Conservation (phyloP, 2,797 vertebrate genomes). For the Nyctalus aviator region DNA sequence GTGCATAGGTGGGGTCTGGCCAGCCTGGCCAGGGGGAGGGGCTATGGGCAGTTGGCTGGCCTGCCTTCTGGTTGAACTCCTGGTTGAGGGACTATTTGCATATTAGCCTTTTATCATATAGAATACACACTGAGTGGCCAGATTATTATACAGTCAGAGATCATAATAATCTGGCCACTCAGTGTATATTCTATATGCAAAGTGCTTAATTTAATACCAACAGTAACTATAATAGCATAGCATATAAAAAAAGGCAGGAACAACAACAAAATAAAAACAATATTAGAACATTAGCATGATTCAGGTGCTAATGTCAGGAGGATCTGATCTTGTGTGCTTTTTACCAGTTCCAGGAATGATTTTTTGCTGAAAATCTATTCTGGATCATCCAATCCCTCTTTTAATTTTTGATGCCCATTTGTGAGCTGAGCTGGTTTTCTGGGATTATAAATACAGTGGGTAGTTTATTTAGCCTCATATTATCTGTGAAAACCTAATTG, state of each 20-base stretch:
- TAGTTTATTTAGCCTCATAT: conserved; percentile 32
- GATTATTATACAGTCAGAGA: too few species aligned
- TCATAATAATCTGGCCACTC: too few species aligned
- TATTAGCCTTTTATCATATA: too few species aligned
- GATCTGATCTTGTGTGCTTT: neutral
- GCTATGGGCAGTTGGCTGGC: too few species aligned
- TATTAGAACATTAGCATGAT: neutral
- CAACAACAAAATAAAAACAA: neutral
- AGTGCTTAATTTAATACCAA: neutral
- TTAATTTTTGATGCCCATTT: neutral
- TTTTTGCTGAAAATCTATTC: neutral
- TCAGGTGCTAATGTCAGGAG: neutral
- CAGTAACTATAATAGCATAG: neutral
- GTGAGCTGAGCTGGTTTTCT: neutral
- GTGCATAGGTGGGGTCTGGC: too few species aligned
- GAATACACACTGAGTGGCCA: too few species aligned
- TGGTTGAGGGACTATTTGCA: too few species aligned
- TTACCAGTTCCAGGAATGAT: neutral
- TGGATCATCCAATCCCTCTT: neutral
- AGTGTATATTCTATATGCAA: neutral
- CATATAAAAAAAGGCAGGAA: neutral
- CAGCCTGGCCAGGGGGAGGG: too few species aligned
- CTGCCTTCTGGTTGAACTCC: too few species aligned
- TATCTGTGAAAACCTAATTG: conserved; percentile 31
- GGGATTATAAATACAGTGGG: conserved; percentile 14